These are phyloP conservation scores for Agelaius phoeniceus DNA, from an alignment of 2,113 vertebrate genomes.

Conservation along the genomic window DNA sequence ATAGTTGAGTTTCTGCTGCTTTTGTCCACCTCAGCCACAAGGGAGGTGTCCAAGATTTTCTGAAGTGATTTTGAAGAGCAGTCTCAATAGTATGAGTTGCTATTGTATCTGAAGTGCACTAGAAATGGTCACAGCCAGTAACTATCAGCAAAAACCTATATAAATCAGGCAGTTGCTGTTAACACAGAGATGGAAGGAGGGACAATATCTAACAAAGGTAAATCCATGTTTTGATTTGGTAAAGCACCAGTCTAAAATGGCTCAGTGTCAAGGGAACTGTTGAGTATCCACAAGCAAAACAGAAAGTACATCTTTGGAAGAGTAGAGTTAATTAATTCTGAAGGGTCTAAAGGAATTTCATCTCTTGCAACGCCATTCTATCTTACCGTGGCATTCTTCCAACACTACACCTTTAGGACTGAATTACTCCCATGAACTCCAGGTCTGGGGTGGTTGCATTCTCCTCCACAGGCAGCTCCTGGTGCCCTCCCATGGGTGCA, in stretches of 20 bases:
- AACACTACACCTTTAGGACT: background rate
- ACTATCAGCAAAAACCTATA: background rate
- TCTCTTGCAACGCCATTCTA: background rate
- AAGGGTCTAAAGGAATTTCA: background rate
- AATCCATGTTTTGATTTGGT: background rate
- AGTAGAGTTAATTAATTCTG: background rate
- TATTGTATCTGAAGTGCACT: background rate
- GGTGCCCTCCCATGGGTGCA: background rate
- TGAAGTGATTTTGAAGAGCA: background rate
- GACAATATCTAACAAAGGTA: background rate
- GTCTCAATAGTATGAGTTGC: background rate
- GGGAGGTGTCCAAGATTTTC: background rate
- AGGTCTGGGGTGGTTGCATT: background rate
- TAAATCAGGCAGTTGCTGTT: background rate
- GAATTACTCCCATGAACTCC: background rate
- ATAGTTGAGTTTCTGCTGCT: background rate
- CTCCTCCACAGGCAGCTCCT: background rate
- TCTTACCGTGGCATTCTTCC: background rate
- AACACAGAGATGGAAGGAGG: background rate
- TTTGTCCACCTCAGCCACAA: background rate
- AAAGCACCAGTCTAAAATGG: background rate
- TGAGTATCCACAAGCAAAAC: background rate
- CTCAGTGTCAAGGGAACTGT: background rate
- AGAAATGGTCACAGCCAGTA: background rate
- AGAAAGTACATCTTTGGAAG: background rate